Evolutionary conservation across 2,797 vertebrate genomes (phyloP), one percentile per base, ranked within the genome.

Genomic region (Nasua narica): DNA sequence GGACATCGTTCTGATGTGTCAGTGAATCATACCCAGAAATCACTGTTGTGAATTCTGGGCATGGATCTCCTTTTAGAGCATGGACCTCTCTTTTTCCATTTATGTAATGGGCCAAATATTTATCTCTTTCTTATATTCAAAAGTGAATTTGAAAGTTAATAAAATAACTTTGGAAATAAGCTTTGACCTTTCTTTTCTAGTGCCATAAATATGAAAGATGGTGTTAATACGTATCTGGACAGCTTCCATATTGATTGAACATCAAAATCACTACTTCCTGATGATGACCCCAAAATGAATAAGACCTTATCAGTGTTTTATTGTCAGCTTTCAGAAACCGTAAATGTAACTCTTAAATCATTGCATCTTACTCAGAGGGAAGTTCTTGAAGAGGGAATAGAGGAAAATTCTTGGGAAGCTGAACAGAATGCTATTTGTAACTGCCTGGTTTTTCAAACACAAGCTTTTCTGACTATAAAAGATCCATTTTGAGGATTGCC

Each of bases 291-390:
- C 56, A 50, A 87, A 95, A 83, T 86, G 70, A 92, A 90, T 69
- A 86, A 97, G 91, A 90, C n/a, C 70, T 93, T 69, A 95, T 96
- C 81, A 96, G 81, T 90, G 35, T 95, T 97, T 95, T 98, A 96
- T 90, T 93, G 84, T 97, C 84, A 93, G 29, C 79, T 78, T 96
- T 95, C 46, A 87, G 18, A 43, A 77, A 85, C 54, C 78, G 67
- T 40, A 96, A 94, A 79, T 92, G 43, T 79, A 86, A 90, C 60
- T 90, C 84, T 93, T 97, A 95, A 95, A 90, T 97, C 90, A 96
- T 11, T 70, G 81, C 12, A 48, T 4, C 54, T 95, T 90, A 5
- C 50, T 95, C 88, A 91, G 27, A 50, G 40, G 93, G 69, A 90
- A 90, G 23, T 88, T 95, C 85, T 96, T 76, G 62, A 0, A 50